Evolutionary conservation across 2,888 invertebrate species (phyloP), one percentile per base, ranked within the genome.

Genomic region (Hypselothyrea guttata): DNA sequence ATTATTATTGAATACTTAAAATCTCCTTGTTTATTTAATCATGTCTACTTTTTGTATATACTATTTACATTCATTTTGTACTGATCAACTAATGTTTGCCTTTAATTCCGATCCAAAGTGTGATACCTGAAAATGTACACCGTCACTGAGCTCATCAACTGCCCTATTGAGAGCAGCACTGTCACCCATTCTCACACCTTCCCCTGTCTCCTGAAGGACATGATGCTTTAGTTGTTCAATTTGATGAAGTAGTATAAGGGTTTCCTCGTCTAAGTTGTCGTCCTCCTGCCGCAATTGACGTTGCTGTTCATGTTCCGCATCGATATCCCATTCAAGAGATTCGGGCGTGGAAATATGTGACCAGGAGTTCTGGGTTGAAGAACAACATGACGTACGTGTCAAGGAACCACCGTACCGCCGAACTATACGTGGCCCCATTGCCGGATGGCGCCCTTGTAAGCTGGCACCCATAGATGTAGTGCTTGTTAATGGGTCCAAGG

Each of bases 241-340:
- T 89, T 94, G 93, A 76, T 92, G 92, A 58, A 94, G 88, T 54
- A 94, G 88, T 78, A 92, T 92, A 69, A 93, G 92, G 5, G 94
- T 94, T 83, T 94, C 94, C 18, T 92, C 90, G 74, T 94, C 94
- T 33, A 93, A 87, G 72, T 92, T 92, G 88, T 87, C 90, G 66
- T 91, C 90, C 73, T 91, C 91, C 16, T 88, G 70, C 5, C 84
- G 87, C 53, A 90, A 52, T 51, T 88, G 88, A 0, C 86, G 84
- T 48, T 89, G 88, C 52, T 90, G 89, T 30, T 82, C 83, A 33
- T 83, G 85, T 42, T 91, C 89, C 13, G 89, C 91, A 45, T 92
- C 92, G 2, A 93, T 91, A 84, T 94, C 94, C 94, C 94, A 94
- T 88, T 94, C 94, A 41, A 94, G 89, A 1, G 94, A 94, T 79